A percentile compares a stretch with the other conserved stretches of the same genome.
Evolutionary conservation across 2,888 invertebrate species (phyloP).

Genomic region (Bhutanitis thaidina): DNA sequence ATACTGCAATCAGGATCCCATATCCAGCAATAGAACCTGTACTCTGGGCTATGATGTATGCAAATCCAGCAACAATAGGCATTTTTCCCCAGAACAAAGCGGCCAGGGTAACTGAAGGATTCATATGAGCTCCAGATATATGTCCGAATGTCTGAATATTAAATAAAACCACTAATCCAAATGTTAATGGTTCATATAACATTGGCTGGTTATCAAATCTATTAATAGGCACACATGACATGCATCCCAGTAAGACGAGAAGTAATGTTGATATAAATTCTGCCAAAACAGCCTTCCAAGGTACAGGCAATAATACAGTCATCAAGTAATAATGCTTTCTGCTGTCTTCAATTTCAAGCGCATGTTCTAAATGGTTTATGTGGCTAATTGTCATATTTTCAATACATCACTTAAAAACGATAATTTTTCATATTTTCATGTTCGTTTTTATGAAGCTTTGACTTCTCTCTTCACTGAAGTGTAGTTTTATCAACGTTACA

Average conservation of each 20-base stretch:
- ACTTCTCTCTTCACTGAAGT: too few relatives aligned
- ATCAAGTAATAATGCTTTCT: too few relatives aligned
- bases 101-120: constrained; percentile 85
- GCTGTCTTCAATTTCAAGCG: too few relatives aligned
- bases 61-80: constrained; percentile 74
- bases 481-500: too few relatives aligned
- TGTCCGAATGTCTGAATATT: constrained; percentile 84
- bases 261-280: constrained; percentile 83
- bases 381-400: too few relatives aligned
- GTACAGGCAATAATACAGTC: too few relatives aligned
- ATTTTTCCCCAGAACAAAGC: constrained; percentile 80
- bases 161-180: constrained; percentile 82
- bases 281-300: constrained; percentile 56
- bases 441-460: too few relatives aligned
- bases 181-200: constrained; percentile 77
- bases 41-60: constrained; percentile 83
- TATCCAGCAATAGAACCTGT: constrained; percentile 85
- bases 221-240: constrained; percentile 81
- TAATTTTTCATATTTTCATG: too few relatives aligned
- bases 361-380: too few relatives aligned
- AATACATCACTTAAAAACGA: too few relatives aligned
- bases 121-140: constrained; percentile 85
- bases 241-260: constrained; percentile 85
- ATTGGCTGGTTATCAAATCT: constrained; percentile 53
- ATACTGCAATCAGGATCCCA: constrained; percentile 77